phyloP scores from a whole-genome alignment of 2,113 vertebrate genomes.

The Sakesphorus luctuosus region DNA sequence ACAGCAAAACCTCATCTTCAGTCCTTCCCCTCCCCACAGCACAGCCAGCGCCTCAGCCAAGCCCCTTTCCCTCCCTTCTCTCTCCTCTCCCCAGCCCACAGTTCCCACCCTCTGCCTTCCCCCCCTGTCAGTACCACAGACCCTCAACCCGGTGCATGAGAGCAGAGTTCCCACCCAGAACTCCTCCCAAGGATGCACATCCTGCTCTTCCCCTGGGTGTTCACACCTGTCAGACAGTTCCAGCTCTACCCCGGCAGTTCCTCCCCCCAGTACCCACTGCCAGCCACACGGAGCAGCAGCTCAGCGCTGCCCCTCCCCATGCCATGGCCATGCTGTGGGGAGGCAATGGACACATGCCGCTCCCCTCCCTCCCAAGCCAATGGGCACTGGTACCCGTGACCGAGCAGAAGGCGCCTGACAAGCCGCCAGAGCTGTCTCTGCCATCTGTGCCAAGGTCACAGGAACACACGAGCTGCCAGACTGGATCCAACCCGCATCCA shows the following conservation, averaged over 20 bases:
- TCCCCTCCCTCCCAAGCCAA: background rate
- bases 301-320: background rate
- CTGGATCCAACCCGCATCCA: background rate
- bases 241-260: fast-evolving
- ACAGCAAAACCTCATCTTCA: background rate
- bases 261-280: fast-evolving
- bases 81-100: background rate
- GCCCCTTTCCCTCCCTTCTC: background rate
- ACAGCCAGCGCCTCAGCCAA: background rate
- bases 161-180: background rate
- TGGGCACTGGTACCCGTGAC: background rate
- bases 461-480: background rate
- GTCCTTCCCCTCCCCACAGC: background rate
- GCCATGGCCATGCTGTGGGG: fast-evolving
- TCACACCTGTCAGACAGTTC: background rate
- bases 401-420: background rate
- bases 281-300: fast-evolving
- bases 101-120: background rate
- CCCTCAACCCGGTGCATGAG: fast-evolving
- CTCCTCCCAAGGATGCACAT: fast-evolving
- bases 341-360: fast-evolving
- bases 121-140: background rate
- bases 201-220: background rate
- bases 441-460: constrained; percentile 47
- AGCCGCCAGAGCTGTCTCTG: background rate